Base-by-base conservation (phyloP, 2,888 invertebrate species). In the Diarsia mendica region DNA sequence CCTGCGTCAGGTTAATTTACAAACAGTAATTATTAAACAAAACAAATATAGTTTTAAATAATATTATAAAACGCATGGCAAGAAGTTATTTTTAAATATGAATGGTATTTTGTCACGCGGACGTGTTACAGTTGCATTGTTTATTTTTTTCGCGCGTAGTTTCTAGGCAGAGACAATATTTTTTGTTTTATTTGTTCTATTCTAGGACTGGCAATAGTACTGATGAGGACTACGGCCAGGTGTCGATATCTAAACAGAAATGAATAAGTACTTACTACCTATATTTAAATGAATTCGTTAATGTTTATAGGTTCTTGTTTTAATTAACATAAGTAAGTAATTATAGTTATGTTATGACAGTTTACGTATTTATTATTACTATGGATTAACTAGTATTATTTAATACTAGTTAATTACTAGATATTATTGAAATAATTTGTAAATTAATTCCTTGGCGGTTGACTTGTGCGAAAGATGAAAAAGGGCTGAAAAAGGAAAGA, bases 141-240 rank as follows among this genome's bases (percentile, higher is more conserved):
- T 83, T 85, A 81, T 84, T 85, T 81, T 77, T 84, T 83, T 80
- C 75, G 73, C 82, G 84, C 84, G 77, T 73, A 33, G 39, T 49
- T 71, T 51, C 28, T 61, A 77, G 67, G 48, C 77, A 84, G 28
- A 80, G 82, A 73, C 67, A 68, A 53, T 64, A 63, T 69, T 71
- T 74, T 80, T 68, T 68, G n/a, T 75, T 84, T 72, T 68, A 63
- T 68, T 75, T 64, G 51, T 60, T 84, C 65, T 82, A 73, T 72
- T 76, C 39, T 67, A 72, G 49, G 10, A 44, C 58, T 72, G 75
- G 72, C 82, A 71, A 68, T 68, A 53, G 53, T 63, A 72, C 48
- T 33, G 18, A 77, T 33, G 18, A 77, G 39, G 63, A 15, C 44
- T 70, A 58, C 67, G 58, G 72, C 69, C 84, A 75, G 77, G 66